Base-by-base conservation (phyloP, 2,113 vertebrate genomes). In the Caretta caretta region DNA sequence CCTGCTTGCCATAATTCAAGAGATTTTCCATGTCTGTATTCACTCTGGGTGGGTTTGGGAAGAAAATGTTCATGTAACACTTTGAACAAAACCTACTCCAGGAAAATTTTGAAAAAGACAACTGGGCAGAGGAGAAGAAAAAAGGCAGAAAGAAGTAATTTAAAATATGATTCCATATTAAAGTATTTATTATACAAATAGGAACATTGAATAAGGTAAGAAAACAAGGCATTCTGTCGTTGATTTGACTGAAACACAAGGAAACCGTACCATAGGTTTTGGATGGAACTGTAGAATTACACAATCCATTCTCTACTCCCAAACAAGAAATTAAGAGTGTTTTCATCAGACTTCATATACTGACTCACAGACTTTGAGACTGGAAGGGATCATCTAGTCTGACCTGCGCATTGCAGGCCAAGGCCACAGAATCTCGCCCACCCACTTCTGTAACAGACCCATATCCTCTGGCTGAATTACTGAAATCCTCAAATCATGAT, bases 41-140 rank as follows among this genome's bases (percentile, higher is more conserved):
- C 87, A 54, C 90, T 87, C 87, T 90, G 72, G 29, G 31, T 93
- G 4, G 59, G 91, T 90, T 94, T 90, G 72, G 79, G 91, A 35
- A 91, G 72, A 90, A 94, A 49, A 84, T 90, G 83, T 95, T 97
- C 88, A 94, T 95, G 83, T 83, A 91, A 83, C 89, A 83, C 90
- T 95, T 95, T 53, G 94, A 89, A 86, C 6, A 83, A 84, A 88
- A 93, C 57, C 56, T 95, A 22, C 89, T 96, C 49, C 49, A 86
- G 72, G 85, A 96, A 20, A 5, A 62, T 62, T 62, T 16, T 35
- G 35, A 16, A n/a, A 69, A 69, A 69, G 35, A 69, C 62, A 69
- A 19, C 8, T n/a, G 16, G 35, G 62, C 16, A 4, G 20, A 38
- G 17, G 19, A 65, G 62, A 69, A 76, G 42, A 76, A 42, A 76